Conservation (phyloP, 2,797 vertebrate species). For the Sphenodon punctatus region DNA sequence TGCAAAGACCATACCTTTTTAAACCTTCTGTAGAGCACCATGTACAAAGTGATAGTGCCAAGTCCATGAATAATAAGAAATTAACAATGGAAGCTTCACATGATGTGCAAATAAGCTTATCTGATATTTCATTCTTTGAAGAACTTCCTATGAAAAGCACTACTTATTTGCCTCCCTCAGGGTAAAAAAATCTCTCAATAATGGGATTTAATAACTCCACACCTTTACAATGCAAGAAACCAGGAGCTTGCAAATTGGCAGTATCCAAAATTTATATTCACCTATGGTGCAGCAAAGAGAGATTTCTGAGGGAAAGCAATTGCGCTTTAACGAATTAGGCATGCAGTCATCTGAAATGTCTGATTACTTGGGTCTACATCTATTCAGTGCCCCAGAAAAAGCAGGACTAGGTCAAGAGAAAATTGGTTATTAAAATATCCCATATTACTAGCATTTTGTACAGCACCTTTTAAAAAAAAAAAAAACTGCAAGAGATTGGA, state of each 20-base stretch:
- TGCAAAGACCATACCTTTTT: background rate
- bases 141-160: background rate
- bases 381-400: conserved; percentile 23
- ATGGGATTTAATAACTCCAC: background rate
- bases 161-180: background rate
- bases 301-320: conserved; percentile 15
- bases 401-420: background rate
- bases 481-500: background rate
- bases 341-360: background rate
- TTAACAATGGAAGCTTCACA: background rate
- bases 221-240: background rate
- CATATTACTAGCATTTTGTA: background rate
- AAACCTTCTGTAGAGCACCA: background rate
- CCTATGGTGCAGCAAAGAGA: background rate
- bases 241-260: background rate
- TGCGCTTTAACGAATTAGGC: conserved; percentile 12
- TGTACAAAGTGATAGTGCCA: no score
- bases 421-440: conserved; percentile 33
- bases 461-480: background rate
- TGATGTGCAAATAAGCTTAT: background rate
- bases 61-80: background rate
- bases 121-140: background rate
- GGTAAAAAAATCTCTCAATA: background rate
- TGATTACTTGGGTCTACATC: background rate
- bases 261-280: background rate